Conservation (phyloP, 2,113 vertebrate species). For the Glaucomys volans region DNA sequence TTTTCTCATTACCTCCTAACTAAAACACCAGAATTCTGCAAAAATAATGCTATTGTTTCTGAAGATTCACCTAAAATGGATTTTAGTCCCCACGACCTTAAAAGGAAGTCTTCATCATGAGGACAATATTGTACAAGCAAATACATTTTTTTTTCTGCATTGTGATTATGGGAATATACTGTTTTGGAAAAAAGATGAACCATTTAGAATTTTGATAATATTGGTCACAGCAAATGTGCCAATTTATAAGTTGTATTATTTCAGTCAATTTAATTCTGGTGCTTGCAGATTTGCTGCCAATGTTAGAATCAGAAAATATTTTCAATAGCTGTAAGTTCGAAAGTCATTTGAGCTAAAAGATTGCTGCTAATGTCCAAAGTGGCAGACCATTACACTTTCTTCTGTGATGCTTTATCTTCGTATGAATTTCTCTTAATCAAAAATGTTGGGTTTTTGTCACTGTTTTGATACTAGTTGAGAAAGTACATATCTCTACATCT, state of each 20-base stretch:
- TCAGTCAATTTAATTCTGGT: neutral
- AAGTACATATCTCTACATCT: neutral
- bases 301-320: slow-evolving; percentile 34
- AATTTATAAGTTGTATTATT: neutral
- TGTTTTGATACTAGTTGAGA: neutral
- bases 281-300: neutral
- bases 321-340: neutral
- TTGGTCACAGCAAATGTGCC: neutral
- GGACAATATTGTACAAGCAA: neutral
- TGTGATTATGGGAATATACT: neutral
- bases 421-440: neutral
- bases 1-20: neutral
- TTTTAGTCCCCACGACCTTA: neutral
- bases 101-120: neutral
- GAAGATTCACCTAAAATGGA: neutral
- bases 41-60: neutral
- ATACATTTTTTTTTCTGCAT: neutral
- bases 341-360: neutral
- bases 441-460: neutral
- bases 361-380: neutral
- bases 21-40: neutral
- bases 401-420: neutral
- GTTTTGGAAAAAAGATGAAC: neutral
- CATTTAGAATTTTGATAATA: neutral
- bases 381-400: neutral